Base-by-base conservation (phyloP, 1,140 invertebrate species). In the Geopemphigus sp. region DNA sequence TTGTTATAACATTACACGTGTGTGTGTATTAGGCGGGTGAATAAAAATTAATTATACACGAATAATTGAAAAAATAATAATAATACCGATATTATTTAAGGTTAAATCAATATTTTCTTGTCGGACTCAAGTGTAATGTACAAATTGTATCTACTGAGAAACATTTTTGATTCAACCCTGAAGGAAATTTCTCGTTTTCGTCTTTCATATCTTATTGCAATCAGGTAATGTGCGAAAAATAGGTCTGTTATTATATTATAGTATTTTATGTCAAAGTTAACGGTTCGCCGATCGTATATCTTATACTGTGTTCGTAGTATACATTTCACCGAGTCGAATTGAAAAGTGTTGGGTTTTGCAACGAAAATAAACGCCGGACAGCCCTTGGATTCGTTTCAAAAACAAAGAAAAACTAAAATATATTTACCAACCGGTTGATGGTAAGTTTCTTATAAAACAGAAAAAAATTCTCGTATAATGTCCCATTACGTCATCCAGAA, bases 351-450 rank as follows among this genome's bases (percentile, higher is more conserved):
- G 14, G 22, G 32, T 78, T 78, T 78, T 78, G 73, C 57, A 78
- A 78, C 56, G 57, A 78, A 78, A 78, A 78, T 78, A 61, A 78
- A 78, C 73, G 73, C 3, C 15, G 15, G 22, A 61, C 57, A 63
- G 73, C 73, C 73, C 73, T 78, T 78, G 73, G 73, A 78, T 78
- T 78, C 22, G 73, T 61, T 78, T 78, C 73, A 78, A 78, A 78
- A 78, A 61, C 47, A 61, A 47, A 78, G 29, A 78, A 59, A 15
- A 45, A 76, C n/a, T 39, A 32, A 26, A 63, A 50, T 54, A 63
- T 59, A 50, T 63, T 59, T 76, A 61, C 56, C 73, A 59, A 76
- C 45, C 56, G 15, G 64, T 22, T 66, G 10, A 19, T 11, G 19
- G 22, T 66, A 66, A 47, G 32, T 47, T 45, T 47, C 22, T 39